A percentile compares a stretch with the other conserved stretches of the same genome.
phyloP scores from a whole-genome alignment of 2,888 invertebrate species.

The Ochropleura leucogaster region DNA sequence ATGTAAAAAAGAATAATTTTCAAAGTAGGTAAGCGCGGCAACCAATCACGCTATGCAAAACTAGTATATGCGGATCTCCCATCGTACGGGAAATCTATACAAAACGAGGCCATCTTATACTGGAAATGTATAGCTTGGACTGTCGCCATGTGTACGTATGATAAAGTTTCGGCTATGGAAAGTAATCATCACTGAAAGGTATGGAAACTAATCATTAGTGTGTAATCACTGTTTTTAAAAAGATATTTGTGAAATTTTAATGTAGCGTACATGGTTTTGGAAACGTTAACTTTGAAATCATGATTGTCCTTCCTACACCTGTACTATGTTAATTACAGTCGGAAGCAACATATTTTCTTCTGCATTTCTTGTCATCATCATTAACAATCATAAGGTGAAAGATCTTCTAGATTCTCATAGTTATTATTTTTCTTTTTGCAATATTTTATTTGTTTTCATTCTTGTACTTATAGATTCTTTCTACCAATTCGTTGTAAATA shows the following conservation, averaged over 20 bases:
- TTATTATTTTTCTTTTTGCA: no score
- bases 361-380: not conserved
- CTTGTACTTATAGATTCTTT: no score
- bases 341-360: not conserved
- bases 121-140: not conserved
- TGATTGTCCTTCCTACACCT: not conserved
- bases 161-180: not conserved
- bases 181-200: constrained; percentile 15
- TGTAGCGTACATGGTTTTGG: not conserved
- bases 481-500: no score
- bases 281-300: not conserved
- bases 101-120: no score
- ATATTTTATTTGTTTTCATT: no score
- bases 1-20: constrained; percentile 37
- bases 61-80: no score
- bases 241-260: constrained; percentile 37
- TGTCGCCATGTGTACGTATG: not conserved
- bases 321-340: not conserved
- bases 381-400: no score
- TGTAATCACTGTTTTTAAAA: constrained; percentile 48
- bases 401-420: no score
- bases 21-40: not conserved
- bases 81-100: no score
- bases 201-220: constrained; percentile 18
- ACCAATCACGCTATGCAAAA: not conserved